These are phyloP conservation scores for Bubo bubo DNA, from an alignment of 2,113 vertebrate species.

Conservation along the genomic window DNA sequence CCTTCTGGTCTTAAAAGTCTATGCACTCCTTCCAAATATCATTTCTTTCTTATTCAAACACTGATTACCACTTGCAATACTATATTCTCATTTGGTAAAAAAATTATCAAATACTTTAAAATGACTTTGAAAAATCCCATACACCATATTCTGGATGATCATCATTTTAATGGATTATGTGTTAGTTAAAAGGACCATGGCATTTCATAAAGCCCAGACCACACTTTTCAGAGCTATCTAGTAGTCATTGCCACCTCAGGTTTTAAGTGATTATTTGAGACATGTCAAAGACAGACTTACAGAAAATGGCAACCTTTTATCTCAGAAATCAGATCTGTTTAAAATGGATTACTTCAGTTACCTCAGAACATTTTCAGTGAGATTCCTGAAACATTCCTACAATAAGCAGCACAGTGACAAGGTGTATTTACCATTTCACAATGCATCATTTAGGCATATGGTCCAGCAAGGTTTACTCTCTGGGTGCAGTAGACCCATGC, in stretches of 20 bases:
- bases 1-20: not conserved
- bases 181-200: not conserved
- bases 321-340: not conserved
- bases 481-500: not conserved
- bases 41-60: not conserved
- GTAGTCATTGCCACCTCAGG: no score
- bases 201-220: not conserved
- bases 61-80: not conserved
- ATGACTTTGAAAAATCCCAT: not conserved
- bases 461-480: not conserved
- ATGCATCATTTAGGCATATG: not conserved
- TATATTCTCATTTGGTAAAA: not conserved
- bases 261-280: not conserved
- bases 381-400: not conserved
- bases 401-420: not conserved
- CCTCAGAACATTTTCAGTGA: not conserved
- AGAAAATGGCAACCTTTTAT: not conserved
- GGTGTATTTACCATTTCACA: not conserved
- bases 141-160: not conserved
- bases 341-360: not conserved
- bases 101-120: not conserved
- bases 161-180: not conserved
- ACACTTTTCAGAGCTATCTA: not conserved
- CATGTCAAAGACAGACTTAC: not conserved
- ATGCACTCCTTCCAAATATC: rapidly evolving